Conservation (phyloP, 2,888 invertebrate species). For the Lycophotia porphyrea region DNA sequence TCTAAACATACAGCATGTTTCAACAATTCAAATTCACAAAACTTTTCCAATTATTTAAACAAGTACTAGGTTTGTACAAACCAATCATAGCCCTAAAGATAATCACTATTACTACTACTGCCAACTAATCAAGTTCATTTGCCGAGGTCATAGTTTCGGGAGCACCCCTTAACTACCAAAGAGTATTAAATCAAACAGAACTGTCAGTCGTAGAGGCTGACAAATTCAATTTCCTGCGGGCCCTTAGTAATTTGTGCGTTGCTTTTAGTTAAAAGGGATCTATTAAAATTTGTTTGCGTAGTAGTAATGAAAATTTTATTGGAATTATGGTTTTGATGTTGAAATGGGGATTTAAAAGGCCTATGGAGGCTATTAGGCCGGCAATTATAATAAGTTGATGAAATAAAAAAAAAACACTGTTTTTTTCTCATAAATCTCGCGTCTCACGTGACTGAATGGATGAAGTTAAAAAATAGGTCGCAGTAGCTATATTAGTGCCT, state of each 20-base stretch:
- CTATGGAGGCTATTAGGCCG: not conserved
- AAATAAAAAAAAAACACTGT: not conserved
- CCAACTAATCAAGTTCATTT: constrained; percentile 49
- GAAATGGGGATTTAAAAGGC: not conserved
- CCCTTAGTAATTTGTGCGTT: constrained; percentile 52
- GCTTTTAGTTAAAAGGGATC: constrained; percentile 53
- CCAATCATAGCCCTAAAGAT: constrained; percentile 17
- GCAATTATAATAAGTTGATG: not conserved
- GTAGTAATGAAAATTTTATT: constrained; percentile 29
- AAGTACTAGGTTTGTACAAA: constrained; percentile 2
- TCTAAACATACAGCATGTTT: constrained; percentile 19
- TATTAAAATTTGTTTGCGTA: constrained; percentile 47
- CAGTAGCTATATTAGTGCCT: not conserved
- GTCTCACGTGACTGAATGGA: not conserved
- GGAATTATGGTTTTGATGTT: constrained; percentile 25
- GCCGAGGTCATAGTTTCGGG: constrained; percentile 43
- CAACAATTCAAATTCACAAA: constrained; percentile 5
- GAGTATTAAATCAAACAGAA: constrained; percentile 61
- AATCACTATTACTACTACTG: constrained; percentile 22
- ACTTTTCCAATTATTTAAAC: constrained; percentile 17
- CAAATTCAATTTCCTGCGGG: constrained; percentile 64
- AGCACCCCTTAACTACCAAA: constrained; percentile 40
- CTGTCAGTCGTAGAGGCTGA: constrained; percentile 55
- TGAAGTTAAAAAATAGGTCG: no score
- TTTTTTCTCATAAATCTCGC: not conserved